Conservation (phyloP, 2,113 vertebrate genomes). For the Onychostruthus taczanowskii region DNA sequence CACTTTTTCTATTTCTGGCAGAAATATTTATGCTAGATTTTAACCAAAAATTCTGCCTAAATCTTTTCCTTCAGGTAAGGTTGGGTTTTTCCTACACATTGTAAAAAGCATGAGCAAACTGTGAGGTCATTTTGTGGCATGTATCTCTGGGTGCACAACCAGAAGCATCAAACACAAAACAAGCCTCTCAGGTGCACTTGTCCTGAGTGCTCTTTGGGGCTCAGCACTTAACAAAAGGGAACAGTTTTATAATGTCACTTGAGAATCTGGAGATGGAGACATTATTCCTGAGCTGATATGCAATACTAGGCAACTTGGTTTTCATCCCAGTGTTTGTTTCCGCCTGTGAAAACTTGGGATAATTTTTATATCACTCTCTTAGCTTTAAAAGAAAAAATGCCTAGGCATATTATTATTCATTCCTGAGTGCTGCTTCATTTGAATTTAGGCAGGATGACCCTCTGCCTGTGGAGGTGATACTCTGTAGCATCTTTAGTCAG, state of each 20-base stretch:
- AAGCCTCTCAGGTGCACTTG: slow-evolving; percentile 5
- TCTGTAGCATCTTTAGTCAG: neutral
- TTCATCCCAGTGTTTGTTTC: neutral
- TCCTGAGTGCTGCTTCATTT: neutral
- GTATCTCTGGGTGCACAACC: neutral
- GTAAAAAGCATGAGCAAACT: neutral
- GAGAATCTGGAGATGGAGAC: neutral
- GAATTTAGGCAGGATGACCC: neutral
- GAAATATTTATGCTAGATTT: neutral
- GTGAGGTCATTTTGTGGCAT: neutral
- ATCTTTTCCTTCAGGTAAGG: neutral
- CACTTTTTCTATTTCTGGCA: neutral
- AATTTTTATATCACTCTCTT: neutral
- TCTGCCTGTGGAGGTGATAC: neutral
- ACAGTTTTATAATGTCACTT: neutral
- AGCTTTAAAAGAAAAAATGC: neutral
- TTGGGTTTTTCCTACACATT: neutral
- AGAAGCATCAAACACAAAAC: neutral
- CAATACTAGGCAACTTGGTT: neutral
- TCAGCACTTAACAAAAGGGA: neutral
- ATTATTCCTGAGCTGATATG: neutral
- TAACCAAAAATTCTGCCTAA: neutral
- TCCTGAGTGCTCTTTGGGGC: neutral
- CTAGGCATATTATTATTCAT: neutral
- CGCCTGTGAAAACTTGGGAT: neutral